These are phyloP conservation scores for Silurus glanis DNA, from an alignment of 2,113 vertebrate species.

Conservation along the genomic window DNA sequence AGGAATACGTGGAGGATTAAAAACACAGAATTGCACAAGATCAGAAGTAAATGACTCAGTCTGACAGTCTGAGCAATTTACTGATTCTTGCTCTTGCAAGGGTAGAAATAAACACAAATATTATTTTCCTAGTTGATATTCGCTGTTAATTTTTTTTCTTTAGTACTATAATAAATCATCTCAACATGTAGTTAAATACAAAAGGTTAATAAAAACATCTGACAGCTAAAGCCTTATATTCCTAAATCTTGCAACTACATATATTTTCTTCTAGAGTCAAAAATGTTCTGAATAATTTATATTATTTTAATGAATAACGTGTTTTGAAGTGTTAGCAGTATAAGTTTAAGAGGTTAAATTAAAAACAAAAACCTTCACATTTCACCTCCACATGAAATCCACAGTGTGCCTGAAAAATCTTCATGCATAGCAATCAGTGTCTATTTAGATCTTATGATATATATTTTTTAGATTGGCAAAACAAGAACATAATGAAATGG, in stretches of 20 bases:
- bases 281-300: too few species aligned
- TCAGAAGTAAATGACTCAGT: slow-evolving; percentile 21
- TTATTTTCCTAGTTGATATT: background rate
- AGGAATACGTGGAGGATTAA: background rate
- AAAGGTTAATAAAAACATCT: background rate
- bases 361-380: too few species aligned
- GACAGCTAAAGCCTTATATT: background rate
- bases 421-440: too few species aligned
- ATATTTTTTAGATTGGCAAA: too few species aligned
- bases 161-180: background rate
- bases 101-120: background rate
- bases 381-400: too few species aligned
- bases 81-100: background rate
- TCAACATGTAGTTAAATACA: background rate
- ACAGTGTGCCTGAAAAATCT: too few species aligned
- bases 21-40: slow-evolving; percentile 41
- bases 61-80: background rate
- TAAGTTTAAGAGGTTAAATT: too few species aligned
- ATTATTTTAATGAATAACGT: too few species aligned
- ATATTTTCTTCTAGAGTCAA: background rate
- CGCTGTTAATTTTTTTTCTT: background rate
- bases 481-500: too few species aligned
- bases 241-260: background rate
- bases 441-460: too few species aligned
- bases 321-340: too few species aligned